Base-by-base conservation (phyloP, 2,888 invertebrate genomes). In the Drosophila flavopinicola region DNA sequence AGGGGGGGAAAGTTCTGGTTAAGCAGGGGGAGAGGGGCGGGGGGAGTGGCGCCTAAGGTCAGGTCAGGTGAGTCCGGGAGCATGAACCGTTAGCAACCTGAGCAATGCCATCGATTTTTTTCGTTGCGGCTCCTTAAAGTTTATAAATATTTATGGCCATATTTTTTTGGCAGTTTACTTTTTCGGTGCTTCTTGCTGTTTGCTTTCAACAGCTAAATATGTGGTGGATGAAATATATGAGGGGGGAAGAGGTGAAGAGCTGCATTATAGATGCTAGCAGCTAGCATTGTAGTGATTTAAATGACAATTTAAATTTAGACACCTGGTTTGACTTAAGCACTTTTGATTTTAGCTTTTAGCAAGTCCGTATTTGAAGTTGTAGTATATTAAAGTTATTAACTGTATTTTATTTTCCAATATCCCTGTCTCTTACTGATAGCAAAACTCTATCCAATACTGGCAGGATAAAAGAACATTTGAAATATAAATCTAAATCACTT, bases 81-180 rank as follows among this genome's bases (percentile, higher is more conserved):
- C n/a, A 45, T 42, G 45, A 7, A 20, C 13, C 10, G 59, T 45
- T 58, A 44, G 30, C 41, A 65, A 39, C 65, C 63, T 69, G 67
- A 57, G 66, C 66, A 56, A 17, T 68, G 58, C 38, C 64, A 79
- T 79, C 80, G 80, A 80, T 79, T 83, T 80, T 78, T 23, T 41
- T 63, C 65, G 59, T 47, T 59, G 44, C 39, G 59, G 48, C 51
- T 56, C 54, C 57, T 66, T 59, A 48, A 66, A 70, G 61, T 59
- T 79, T 79, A 79, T 79, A 76, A 83, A 83, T 83, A 79, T 79
- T 79, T 74, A 78, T 79, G 66, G 45, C 17, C 9, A 15, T 38
- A 45, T 54, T 42, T 41, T 41, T 49, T 47, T 23, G 39, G n/a
- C 30, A 60, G 38, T 47, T 49, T 30, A 13, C 37, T 32, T 38